A percentile compares a stretch with the other conserved stretches of the same genome.
phyloP scores from a whole-genome alignment of 2,888 invertebrate species.

The Syritta pipiens region DNA sequence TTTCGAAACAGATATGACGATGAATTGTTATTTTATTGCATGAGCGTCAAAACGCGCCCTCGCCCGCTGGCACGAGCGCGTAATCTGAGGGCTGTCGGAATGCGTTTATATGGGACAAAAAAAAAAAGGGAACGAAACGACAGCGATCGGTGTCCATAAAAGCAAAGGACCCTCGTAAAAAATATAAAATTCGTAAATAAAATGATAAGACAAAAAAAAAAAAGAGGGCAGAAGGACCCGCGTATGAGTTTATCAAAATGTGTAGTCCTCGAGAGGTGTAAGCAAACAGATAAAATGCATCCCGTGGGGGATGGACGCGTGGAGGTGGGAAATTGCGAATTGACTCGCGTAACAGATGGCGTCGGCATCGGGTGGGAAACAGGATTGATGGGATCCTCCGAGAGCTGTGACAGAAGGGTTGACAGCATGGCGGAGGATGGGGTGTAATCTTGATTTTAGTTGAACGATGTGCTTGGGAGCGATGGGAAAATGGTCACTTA shows the following conservation, averaged over 20 bases:
- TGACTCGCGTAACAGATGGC: constrained; percentile 12
- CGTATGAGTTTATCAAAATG: constrained; percentile 32
- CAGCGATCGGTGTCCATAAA: constrained; percentile 24
- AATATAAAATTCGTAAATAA: constrained; percentile 36
- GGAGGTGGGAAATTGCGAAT: constrained; percentile 1
- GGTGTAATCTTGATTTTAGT: too few species aligned
- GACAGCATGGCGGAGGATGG: too few species aligned
- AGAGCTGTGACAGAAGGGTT: too few species aligned
- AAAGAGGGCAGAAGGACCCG: neutral
- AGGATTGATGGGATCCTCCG: too few species aligned
- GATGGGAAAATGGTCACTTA: too few species aligned
- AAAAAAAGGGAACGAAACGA: too few species aligned
- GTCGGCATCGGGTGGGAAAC: too few species aligned
- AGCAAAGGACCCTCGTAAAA: constrained; percentile 35
- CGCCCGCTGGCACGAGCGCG: neutral
- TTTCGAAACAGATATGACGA: constrained; percentile 64
- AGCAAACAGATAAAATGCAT: constrained; percentile 45
- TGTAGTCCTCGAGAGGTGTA: constrained; percentile 45
- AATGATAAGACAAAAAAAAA: constrained; percentile 4
- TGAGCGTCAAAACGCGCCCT: constrained; percentile 23
- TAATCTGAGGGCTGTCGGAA: neutral
- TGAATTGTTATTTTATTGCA: constrained; percentile 65
- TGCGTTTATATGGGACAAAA: too few species aligned
- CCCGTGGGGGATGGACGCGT: neutral
- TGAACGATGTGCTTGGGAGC: too few species aligned